Evolutionary conservation across 30 jellyfish, hydroid and myxozoan genomes (phyloP).

Genomic region (Morbakka virulenta): DNA sequence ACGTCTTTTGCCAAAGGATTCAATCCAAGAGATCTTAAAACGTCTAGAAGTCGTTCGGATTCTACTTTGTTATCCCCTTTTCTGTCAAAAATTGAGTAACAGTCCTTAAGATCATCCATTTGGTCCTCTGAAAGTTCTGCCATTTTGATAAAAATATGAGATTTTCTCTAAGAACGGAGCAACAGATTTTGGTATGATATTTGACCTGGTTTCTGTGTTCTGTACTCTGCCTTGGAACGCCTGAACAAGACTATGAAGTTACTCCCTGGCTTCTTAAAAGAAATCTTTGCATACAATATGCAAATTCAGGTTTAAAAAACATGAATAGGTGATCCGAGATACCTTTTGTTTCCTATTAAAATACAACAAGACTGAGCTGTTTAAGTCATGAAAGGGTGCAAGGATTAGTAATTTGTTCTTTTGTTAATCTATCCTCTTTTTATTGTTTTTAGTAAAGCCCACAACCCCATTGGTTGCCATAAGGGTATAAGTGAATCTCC

Average conservation of each 20-base stretch:
- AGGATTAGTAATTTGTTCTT: not conserved
- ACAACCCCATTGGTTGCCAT: not conserved
- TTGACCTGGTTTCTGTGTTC: no score
- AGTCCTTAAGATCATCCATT: slow-evolving; percentile 83
- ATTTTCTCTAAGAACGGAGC: not conserved
- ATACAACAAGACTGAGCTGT: not conserved
- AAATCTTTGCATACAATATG: not conserved
- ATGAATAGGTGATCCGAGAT: not conserved
- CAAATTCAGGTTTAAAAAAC: not conserved
- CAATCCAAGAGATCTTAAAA: slow-evolving; percentile 82
- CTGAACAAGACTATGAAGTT: not conserved
- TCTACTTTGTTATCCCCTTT: slow-evolving; percentile 92
- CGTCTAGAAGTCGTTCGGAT: slow-evolving; percentile 53
- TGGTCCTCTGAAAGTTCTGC: slow-evolving; percentile 82
- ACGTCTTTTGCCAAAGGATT: slow-evolving; percentile 82
- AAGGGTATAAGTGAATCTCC: not conserved
- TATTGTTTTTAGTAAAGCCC: not conserved
- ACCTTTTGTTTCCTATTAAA: not conserved
- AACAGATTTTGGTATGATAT: no score
- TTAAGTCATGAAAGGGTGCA: not conserved
- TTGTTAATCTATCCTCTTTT: not conserved
- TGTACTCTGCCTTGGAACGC: not conserved
- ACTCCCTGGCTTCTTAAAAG: not conserved
- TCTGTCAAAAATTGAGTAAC: slow-evolving; percentile 80
- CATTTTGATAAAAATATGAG: slow-evolving; percentile 20